These are phyloP conservation scores for Archilochus colubris DNA, from an alignment of 2,113 vertebrate species.

Conservation along the genomic window DNA sequence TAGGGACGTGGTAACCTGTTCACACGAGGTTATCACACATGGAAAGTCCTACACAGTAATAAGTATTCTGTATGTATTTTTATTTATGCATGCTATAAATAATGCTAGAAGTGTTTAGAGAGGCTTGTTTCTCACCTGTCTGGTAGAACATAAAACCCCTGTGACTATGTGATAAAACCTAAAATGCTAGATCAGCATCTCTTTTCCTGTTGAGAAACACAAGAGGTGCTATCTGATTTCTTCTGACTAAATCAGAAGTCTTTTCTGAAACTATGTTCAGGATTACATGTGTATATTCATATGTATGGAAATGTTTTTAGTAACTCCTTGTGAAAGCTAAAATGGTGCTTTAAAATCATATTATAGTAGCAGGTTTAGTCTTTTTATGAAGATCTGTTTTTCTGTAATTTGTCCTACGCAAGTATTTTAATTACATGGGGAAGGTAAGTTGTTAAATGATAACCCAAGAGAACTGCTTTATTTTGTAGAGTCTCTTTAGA, in stretches of 20 bases:
- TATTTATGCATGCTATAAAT: neutral
- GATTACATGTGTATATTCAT: neutral
- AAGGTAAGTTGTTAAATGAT: neutral
- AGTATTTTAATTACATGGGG: neutral
- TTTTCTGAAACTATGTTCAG: neutral
- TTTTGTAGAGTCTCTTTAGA: conserved; percentile 92
- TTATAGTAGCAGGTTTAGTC: neutral
- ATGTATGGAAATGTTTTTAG: neutral
- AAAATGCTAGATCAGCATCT: neutral
- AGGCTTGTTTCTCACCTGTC: neutral
- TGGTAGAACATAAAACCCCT: neutral
- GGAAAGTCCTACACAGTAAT: neutral
- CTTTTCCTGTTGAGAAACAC: neutral
- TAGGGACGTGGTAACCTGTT: neutral
- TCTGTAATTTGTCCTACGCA: neutral
- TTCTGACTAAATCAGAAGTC: neutral
- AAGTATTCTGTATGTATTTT: neutral
- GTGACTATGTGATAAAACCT: neutral
- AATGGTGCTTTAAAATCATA: neutral
- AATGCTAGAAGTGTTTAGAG: neutral
- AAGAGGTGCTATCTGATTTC: neutral
- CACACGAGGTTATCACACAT: neutral
- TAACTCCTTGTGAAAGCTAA: neutral
- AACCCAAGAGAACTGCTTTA: conserved; percentile 34
- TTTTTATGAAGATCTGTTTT: neutral